A percentile compares a stretch with the other conserved stretches of the same genome.
These are phyloP conservation scores for Dermatemys mawii DNA, from an alignment of 2,113 vertebrate species.

Conservation along the genomic window DNA sequence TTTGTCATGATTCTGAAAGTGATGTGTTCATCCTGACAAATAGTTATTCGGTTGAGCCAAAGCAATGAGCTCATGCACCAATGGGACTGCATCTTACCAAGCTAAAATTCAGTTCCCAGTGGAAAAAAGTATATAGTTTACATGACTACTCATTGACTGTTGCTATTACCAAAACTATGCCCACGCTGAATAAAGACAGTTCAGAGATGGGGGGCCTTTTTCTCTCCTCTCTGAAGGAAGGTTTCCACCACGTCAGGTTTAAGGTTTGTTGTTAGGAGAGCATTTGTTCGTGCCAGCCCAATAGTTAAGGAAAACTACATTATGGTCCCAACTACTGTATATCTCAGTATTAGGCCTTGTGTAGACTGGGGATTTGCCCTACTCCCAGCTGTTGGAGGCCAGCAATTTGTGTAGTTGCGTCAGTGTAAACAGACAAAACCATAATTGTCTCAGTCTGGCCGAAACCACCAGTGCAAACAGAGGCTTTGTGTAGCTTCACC, in stretches of 20 bases:
- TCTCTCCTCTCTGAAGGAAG: background rate
- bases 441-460: background rate
- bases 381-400: background rate
- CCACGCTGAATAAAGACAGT: background rate
- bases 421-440: background rate
- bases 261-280: background rate
- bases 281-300: background rate
- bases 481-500: background rate
- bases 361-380: background rate
- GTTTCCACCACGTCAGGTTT: background rate
- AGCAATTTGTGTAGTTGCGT: background rate
- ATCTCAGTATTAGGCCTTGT: background rate
- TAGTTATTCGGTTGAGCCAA: background rate
- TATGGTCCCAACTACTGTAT: background rate
- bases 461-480: accelerated
- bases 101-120: background rate
- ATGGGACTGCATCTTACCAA: background rate
- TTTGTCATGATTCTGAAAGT: background rate
- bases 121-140: background rate
- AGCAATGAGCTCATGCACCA: background rate
- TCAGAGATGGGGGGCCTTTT: background rate
- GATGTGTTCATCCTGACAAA: background rate
- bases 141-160: background rate
- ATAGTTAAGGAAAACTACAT: background rate
- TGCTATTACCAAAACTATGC: background rate